phyloP scores from a whole-genome alignment of 2,797 vertebrate species.

The Diglossa cyanea region DNA sequence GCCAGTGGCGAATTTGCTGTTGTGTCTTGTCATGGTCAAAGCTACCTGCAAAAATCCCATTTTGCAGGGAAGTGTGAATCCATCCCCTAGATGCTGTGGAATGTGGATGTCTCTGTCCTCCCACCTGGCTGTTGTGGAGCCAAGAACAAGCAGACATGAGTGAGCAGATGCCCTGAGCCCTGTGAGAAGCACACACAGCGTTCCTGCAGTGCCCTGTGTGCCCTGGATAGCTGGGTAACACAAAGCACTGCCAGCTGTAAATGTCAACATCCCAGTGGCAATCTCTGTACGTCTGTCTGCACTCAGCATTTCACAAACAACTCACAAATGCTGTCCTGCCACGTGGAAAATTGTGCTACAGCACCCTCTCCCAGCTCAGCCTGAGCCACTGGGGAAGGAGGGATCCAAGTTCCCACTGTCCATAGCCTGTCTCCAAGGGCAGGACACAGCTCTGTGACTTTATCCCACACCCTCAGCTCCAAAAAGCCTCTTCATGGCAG shows the following conservation, averaged over 20 bases:
- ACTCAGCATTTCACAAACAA: neutral
- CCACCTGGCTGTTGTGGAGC: neutral
- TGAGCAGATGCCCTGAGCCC: neutral
- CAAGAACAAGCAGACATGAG: neutral
- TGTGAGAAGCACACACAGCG: neutral
- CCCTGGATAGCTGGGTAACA: neutral
- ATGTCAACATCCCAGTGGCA: slow-evolving; percentile 23
- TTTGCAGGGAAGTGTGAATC: neutral
- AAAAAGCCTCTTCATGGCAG: neutral
- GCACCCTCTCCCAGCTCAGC: neutral
- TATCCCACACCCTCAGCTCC: neutral
- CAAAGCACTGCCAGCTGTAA: slow-evolving; percentile 13
- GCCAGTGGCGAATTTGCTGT: neutral
- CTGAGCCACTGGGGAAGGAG: neutral
- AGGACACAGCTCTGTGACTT: neutral
- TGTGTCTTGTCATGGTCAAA: neutral
- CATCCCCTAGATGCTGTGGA: neutral
- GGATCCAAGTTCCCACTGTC: neutral
- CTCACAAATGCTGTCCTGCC: neutral
- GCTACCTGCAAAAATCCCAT: neutral
- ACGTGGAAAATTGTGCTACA: neutral
- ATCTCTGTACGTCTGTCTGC: neutral
- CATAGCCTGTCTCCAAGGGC: neutral
- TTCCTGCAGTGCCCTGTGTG: neutral
- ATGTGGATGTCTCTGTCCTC: neutral